Base-by-base conservation (phyloP, 2,113 vertebrate genomes). In the Oncorhynchus mykiss region DNA sequence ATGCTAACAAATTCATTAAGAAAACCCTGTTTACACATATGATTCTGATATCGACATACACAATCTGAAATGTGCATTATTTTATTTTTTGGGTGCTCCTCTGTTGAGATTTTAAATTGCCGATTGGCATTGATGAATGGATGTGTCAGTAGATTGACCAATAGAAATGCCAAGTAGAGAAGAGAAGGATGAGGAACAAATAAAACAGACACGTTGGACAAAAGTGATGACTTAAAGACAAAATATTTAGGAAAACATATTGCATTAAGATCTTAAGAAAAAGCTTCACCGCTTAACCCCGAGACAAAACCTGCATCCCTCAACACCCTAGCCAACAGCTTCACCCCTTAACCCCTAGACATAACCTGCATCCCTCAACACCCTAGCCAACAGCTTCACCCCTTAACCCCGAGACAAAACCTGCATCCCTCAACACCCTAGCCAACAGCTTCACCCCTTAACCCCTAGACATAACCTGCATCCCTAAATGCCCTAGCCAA, bases 51-150 rank as follows among this genome's bases (percentile, higher is more conserved):
- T 88, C 78, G 88, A 91, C 77, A 85, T 59, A 16, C 20, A 60
- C 75, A 57, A 85, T 88, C 66, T 82, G 54, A 73, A 85, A 90
- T 91, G 85, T 88, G 81, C 87, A 88, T 88, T 67, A 48, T 73
- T 85, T 71, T 81, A 77, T 80, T 78, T 27, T 16, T 66, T 75
- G 85, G 34, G 45, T 24, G 72, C 75, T 29, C 71, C 78, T 75
- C 79, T 67, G 80, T 78, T 82, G 83, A 85, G 86, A 87, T 90
- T 88, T 82, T 75, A 86, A 86, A 82, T 16, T n/a, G 2, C 64
- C 80, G 87, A 90, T 59, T 84, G 90, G 86, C 86, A 39, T 45
- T 89, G 89, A 92, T 89, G 80, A 89, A 91, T 90, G 80, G 71
- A 75, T 79, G 79, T 54, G 65, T 31, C 71, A 34, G 64, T 11